These are phyloP conservation scores for Magallana angulata DNA, from an alignment of 1,140 invertebrate species.

Conservation along the genomic window DNA sequence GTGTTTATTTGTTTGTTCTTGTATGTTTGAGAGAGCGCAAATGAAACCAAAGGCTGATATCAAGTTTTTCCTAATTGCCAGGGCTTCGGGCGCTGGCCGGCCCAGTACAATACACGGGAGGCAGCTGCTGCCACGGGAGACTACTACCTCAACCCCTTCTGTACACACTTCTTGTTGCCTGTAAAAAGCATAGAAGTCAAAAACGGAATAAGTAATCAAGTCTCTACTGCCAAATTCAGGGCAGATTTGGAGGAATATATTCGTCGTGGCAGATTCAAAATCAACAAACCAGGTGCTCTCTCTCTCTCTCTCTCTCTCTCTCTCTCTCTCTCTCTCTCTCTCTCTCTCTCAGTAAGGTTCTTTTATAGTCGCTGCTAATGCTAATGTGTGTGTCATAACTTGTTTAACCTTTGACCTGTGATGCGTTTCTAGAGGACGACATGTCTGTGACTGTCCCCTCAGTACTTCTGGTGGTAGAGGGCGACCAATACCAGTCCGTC, in stretches of 20 bases:
- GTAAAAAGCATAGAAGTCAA: background rate
- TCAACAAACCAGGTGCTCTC: constrained; percentile 17
- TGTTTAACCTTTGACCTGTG: background rate
- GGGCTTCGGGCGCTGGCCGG: constrained; percentile 1
- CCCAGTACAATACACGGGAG: constrained; percentile 20
- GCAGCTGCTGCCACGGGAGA: background rate
- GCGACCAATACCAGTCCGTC: constrained; percentile 15
- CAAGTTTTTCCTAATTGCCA: background rate
- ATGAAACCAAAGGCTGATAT: too few relatives aligned
- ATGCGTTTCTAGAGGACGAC: background rate
- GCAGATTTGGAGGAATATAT: constrained; percentile 6
- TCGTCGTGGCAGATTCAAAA: background rate
- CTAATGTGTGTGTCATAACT: too few relatives aligned
- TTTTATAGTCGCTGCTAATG: too few relatives aligned
- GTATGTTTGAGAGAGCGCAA: too few relatives aligned
- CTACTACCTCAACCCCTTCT: constrained; percentile 34
- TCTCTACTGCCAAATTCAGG: constrained; percentile 12
- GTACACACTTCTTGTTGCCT: constrained; percentile 26
- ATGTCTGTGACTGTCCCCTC: background rate
- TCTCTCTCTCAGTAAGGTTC: background rate
- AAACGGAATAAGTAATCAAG: background rate
- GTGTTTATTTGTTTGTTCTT: too few relatives aligned
- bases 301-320: constrained; percentile 3
- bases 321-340: constrained; percentile 11
- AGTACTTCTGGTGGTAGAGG: constrained; percentile 14